These are phyloP conservation scores for Cinara cedri DNA, from an alignment of 2,888 invertebrate genomes.

Conservation along the genomic window DNA sequence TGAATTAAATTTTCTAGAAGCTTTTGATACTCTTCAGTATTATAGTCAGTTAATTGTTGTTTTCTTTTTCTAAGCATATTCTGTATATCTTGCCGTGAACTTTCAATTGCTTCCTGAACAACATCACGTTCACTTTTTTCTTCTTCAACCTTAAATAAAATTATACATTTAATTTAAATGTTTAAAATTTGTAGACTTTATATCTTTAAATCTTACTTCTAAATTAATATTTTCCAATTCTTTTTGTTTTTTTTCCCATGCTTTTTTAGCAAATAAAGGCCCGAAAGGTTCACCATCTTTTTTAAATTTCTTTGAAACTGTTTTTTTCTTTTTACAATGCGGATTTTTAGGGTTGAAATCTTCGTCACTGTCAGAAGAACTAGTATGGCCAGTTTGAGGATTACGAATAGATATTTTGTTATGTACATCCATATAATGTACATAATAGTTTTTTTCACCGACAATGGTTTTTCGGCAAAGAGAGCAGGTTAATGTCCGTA, in stretches of 20 bases:
- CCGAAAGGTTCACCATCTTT: conserved; percentile 48
- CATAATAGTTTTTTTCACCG: conserved; percentile 53
- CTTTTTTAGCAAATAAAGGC: conserved; percentile 51
- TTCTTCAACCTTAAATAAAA: conserved; percentile 39
- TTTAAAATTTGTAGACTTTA: not conserved
- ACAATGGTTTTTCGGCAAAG: conserved; percentile 50
- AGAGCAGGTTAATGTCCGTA: conserved; percentile 42
- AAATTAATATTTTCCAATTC: conserved; percentile 32
- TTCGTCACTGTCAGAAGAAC: conserved; percentile 51
- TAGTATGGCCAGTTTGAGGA: conserved; percentile 24
- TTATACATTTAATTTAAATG: not conserved
- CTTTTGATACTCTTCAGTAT: conserved; percentile 44
- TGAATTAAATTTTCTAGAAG: conserved; percentile 16
- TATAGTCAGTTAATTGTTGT: conserved; percentile 36
- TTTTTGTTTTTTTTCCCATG: conserved; percentile 47
- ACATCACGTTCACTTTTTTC: conserved; percentile 51
- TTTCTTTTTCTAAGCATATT: conserved; percentile 52
- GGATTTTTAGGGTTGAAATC: conserved; percentile 51
- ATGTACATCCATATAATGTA: conserved; percentile 54
- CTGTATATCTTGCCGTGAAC: conserved; percentile 49
- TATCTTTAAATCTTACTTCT: conserved; percentile 23
- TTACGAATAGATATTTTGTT: conserved; percentile 42
- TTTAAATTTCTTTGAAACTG: conserved; percentile 19
- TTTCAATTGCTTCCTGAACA: conserved; percentile 49
- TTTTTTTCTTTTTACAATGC: conserved; percentile 51